These are phyloP conservation scores for Epirrhoe alternata DNA, from an alignment of 2,888 invertebrate species.

Conservation along the genomic window DNA sequence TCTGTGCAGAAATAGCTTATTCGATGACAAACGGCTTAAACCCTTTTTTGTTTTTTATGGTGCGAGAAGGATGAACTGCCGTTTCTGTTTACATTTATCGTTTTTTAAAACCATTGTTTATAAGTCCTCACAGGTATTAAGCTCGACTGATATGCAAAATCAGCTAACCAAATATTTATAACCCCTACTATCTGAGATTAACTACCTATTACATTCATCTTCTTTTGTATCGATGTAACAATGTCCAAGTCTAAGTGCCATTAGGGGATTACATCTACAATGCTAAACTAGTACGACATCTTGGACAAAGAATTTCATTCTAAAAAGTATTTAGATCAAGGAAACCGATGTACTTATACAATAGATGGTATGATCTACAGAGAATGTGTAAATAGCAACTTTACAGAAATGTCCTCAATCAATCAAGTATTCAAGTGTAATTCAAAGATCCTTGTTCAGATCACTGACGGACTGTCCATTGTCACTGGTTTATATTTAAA, in stretches of 20 bases:
- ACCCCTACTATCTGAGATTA: not conserved
- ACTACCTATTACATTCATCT: too few relatives aligned
- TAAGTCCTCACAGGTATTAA: not conserved
- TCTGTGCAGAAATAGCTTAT: slow-evolving; percentile 38
- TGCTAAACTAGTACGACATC: too few relatives aligned
- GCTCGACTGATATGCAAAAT: not conserved
- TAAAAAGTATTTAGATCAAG: not conserved
- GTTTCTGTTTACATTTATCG: not conserved
- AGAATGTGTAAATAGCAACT: not conserved
- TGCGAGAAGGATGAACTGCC: slow-evolving; percentile 8
- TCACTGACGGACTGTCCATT: slow-evolving; percentile 72
- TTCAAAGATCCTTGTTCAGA: slow-evolving; percentile 66
- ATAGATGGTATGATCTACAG: slow-evolving; percentile 2
- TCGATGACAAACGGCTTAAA: slow-evolving; percentile 36
- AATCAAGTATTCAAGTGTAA: slow-evolving; percentile 48
- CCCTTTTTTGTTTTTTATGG: slow-evolving; percentile 20
- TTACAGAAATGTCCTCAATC: slow-evolving; percentile 32
- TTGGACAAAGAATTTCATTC: not conserved
- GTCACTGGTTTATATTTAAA: slow-evolving; percentile 77
- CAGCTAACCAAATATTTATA: not conserved
- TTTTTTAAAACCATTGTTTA: slow-evolving; percentile 3
- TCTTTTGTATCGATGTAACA: too few relatives aligned
- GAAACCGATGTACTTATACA: slow-evolving; percentile 3
- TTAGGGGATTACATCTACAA: too few relatives aligned
- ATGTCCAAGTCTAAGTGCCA: too few relatives aligned